Evolutionary conservation across 2,888 invertebrate species (phyloP).

Genomic region (Glyphotaelius pellucidus): DNA sequence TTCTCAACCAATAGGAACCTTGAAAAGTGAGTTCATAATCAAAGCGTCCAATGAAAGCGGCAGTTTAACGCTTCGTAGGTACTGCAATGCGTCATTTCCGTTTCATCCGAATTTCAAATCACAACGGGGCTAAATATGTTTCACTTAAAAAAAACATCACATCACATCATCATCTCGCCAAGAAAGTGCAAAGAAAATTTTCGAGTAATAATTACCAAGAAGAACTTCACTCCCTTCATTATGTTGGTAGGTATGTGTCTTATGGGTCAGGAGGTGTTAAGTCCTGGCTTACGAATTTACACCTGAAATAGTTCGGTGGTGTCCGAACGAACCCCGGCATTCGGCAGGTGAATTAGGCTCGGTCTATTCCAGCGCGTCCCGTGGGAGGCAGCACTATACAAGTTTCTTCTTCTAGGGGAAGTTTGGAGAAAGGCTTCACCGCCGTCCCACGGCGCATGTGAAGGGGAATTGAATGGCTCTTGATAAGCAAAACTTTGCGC

Average conservation of each 20-base stretch:
- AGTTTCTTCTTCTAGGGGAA: slow-evolving; percentile 45
- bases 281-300: background rate
- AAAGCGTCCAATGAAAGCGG: no score
- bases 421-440: slow-evolving; percentile 38
- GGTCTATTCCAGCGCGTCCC: background rate
- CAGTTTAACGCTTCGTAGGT: no score
- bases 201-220: background rate
- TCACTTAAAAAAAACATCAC: no score
- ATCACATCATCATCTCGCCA: background rate
- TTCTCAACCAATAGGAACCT: no score
- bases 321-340: background rate
- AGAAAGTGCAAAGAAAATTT: background rate
- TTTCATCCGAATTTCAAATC: no score
- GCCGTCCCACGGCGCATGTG: slow-evolving; percentile 35
- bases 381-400: slow-evolving; percentile 44
- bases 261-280: background rate
- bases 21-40: no score
- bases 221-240: background rate
- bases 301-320: background rate
- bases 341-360: slow-evolving; percentile 8
- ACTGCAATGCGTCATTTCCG: no score
- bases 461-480: slow-evolving; percentile 45
- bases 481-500: slow-evolving; percentile 43
- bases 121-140: no score
- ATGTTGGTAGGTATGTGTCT: background rate